A percentile compares a stretch with the other conserved stretches of the same genome.
Evolutionary conservation across 2,113 vertebrate species (phyloP).

Genomic region (Oophaga pumilio): DNA sequence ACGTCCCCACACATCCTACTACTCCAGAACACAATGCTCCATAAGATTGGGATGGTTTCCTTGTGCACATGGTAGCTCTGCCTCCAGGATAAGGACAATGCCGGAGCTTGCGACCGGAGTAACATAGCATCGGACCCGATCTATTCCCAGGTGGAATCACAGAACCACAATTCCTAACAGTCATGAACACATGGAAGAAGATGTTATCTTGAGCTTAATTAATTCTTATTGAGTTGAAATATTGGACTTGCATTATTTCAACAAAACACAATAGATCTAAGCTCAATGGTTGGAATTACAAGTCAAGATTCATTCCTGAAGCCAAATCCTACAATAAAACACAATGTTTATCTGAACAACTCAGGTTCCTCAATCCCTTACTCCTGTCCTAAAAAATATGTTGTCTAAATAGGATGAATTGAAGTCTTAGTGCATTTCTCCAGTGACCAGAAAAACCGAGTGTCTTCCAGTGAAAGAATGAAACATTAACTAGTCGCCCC

Average conservation of each 20-base stretch:
- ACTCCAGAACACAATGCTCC: too few relatives aligned
- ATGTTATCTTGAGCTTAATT: too few relatives aligned
- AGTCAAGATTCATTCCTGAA: neutral
- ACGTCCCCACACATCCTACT: too few relatives aligned
- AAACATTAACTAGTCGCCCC: slow-evolving; percentile 14
- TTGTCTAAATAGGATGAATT: neutral
- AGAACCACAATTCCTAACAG: too few relatives aligned
- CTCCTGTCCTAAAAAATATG: slow-evolving; percentile 17
- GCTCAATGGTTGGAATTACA: neutral
- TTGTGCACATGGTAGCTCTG: too few relatives aligned
- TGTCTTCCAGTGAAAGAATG: slow-evolving; percentile 31
- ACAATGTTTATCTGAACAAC: neutral
- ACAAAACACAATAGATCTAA: neutral
- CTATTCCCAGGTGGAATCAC: too few relatives aligned
- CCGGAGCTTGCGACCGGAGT: too few relatives aligned
- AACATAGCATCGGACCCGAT: too few relatives aligned
- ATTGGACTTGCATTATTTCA: neutral
- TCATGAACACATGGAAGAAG: too few relatives aligned
- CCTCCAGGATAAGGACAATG: too few relatives aligned
- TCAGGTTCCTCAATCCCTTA: neutral
- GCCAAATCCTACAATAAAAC: neutral
- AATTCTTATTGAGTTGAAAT: too few relatives aligned
- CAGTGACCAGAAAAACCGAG: slow-evolving; percentile 34
- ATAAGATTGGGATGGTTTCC: too few relatives aligned
- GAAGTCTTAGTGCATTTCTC: slow-evolving; percentile 12